Evolutionary conservation across 2,113 vertebrate genomes (phyloP).

Genomic region (Gallinago paraguaiae): DNA sequence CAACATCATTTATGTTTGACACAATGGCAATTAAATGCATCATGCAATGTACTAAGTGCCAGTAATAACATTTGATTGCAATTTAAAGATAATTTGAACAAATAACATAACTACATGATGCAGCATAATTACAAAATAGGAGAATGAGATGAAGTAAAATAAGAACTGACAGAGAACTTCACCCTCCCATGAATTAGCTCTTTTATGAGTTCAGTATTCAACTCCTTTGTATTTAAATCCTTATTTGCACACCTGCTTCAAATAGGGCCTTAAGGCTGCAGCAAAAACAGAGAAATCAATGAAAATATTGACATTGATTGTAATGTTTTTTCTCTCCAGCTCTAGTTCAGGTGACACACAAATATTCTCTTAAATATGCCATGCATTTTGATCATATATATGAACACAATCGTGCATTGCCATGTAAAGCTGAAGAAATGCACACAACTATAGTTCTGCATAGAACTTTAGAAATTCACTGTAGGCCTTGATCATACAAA

Average conservation of each 20-base stretch:
- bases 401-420: not conserved
- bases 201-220: not conserved
- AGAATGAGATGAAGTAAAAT: not conserved
- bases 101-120: not conserved
- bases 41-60: conserved; percentile 1
- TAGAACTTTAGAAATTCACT: not conserved
- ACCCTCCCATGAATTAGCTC: not conserved
- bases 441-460: rapidly evolving
- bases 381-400: not conserved
- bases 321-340: not conserved
- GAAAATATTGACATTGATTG: not conserved
- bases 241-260: not conserved
- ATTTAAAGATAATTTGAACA: conserved; percentile 59
- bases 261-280: not conserved
- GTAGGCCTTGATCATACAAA: not conserved
- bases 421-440: not conserved
- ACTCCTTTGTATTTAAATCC: not conserved
- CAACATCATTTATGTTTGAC: conserved; percentile 59
- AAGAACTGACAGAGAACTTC: not conserved
- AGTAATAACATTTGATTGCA: conserved; percentile 30
- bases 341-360: not conserved
- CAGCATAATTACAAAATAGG: not conserved
- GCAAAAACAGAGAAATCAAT: not conserved
- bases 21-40: conserved; percentile 60
- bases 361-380: not conserved